phyloP scores from a whole-genome alignment of 2,888 invertebrate genomes.

The Stenoptilia bipunctidactyla region DNA sequence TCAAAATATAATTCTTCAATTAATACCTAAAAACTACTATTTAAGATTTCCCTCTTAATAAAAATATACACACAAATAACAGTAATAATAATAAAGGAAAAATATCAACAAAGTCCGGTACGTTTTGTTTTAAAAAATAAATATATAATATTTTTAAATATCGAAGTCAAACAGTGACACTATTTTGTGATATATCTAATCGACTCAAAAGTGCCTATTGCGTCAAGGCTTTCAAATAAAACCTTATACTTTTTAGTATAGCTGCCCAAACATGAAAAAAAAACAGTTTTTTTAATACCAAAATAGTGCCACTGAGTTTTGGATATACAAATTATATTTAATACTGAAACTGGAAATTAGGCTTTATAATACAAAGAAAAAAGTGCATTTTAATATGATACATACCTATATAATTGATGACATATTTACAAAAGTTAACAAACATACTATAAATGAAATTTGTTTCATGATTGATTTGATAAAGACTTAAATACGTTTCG shows the following conservation, averaged over 20 bases:
- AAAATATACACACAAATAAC: constrained; percentile 68
- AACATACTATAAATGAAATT: constrained; percentile 17
- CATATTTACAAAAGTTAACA: constrained; percentile 64
- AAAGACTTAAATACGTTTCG: too few species aligned
- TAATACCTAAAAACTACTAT: constrained; percentile 67
- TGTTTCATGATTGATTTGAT: background rate
- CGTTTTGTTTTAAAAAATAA: background rate
- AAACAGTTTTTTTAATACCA: too few species aligned
- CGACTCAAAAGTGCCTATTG: too few species aligned
- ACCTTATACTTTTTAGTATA: too few species aligned
- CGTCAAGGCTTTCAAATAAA: too few species aligned
- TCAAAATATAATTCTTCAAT: constrained; percentile 69
- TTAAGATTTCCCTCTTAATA: constrained; percentile 68
- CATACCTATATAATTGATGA: constrained; percentile 28
- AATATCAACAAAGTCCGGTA: constrained; percentile 52
- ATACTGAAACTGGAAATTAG: constrained; percentile 52
- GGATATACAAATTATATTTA: constrained; percentile 22
- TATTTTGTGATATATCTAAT: too few species aligned
- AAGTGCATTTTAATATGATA: constrained; percentile 20
- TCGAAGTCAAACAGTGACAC: constrained; percentile 3
- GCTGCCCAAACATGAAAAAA: too few species aligned
- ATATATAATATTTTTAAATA: background rate
- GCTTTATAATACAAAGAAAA: constrained; percentile 39
- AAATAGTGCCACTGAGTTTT: too few species aligned
- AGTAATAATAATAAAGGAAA: constrained; percentile 41